Evolutionary conservation across 2,888 invertebrate species (phyloP), one percentile per base, ranked within the genome.

Genomic region (Drosophila formosana): DNA sequence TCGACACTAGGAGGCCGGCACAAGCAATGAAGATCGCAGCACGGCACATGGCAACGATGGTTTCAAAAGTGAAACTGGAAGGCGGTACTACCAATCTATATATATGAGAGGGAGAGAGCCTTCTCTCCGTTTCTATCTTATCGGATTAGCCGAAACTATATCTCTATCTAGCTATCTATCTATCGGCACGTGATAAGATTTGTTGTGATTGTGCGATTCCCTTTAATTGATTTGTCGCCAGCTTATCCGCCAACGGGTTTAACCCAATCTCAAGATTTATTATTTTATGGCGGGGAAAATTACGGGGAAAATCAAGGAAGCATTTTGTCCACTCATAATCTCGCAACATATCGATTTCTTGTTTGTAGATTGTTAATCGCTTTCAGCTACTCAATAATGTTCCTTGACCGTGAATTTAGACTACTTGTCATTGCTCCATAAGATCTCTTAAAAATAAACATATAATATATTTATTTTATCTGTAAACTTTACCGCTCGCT

Each of bases 31-130:
- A 72, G 67, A 25, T 64, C 37, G 51, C 46, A 37, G 45, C 67
- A 77, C 76, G 56, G 25, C 11, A 2, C 72, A 77, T 75, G 56
- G 25, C 11, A 2, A 51, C 5, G 23, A 45, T 45, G 39, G 32
- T 32, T 37, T 41, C 7, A 6, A 41, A 26, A 72, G 23, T 75
- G 46, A 43, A 8, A 23, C 3, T 5, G 18, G 7, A 28, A 3
- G 18, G 8, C 39, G 8, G 3, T 8, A 43, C 0, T 28, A 8
- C 23, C 13, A 34, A 32, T 28, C 43, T 75, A 58, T 74, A 65
- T 74, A 74, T 34, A 53, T 45, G 26, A 30, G 18, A 18, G 1
- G 18, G 18, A 18, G 6, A 3, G 30, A 52, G 11, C 7, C 49
- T 45, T 4, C 32, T 9, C 1, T 18, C 18, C 5, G 4, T 23